phyloP scores from a whole-genome alignment of 2,888 invertebrate genomes.

The Sclerodermus sp. region DNA sequence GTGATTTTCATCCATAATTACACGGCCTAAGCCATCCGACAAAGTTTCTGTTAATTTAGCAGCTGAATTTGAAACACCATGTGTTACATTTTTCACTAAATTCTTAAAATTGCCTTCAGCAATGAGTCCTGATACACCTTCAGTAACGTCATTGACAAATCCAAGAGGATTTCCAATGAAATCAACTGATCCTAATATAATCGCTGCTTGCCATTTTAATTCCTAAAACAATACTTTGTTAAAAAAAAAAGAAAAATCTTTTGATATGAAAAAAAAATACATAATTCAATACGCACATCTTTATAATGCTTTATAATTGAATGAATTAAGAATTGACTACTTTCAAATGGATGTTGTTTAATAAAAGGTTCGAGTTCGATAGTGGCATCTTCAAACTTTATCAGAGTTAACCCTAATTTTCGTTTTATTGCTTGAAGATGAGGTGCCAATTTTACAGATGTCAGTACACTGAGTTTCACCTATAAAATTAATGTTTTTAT shows the following conservation, averaged over 20 bases:
- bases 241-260: slow-evolving; percentile 2
- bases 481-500: slow-evolving; percentile 51
- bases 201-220: slow-evolving; percentile 91
- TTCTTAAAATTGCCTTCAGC: slow-evolving; percentile 92
- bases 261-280: background rate
- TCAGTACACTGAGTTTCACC: slow-evolving; percentile 87
- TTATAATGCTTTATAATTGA: slow-evolving; percentile 86
- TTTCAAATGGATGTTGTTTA: slow-evolving; percentile 88
- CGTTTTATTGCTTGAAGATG: slow-evolving; percentile 81
- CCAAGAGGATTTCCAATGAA: slow-evolving; percentile 97
- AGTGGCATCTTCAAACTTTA: slow-evolving; percentile 95
- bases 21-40: slow-evolving; percentile 87
- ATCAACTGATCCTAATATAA: slow-evolving; percentile 94
- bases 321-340: slow-evolving; percentile 78
- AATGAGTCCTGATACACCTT: slow-evolving; percentile 89
- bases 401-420: slow-evolving; percentile 82
- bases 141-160: slow-evolving; percentile 92
- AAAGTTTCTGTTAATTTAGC: slow-evolving; percentile 93
- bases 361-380: slow-evolving; percentile 89
- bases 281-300: slow-evolving; percentile 63
- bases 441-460: slow-evolving; percentile 78
- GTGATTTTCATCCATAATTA: slow-evolving; percentile 88
- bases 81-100: slow-evolving; percentile 92
- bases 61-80: slow-evolving; percentile 95
- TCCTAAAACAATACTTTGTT: slow-evolving; percentile 61